Percentiles rank a stretch among this genome's conserved stretches.
Conservation (phyloP, 2,113 vertebrate genomes). For the Scomber scombrus region DNA sequence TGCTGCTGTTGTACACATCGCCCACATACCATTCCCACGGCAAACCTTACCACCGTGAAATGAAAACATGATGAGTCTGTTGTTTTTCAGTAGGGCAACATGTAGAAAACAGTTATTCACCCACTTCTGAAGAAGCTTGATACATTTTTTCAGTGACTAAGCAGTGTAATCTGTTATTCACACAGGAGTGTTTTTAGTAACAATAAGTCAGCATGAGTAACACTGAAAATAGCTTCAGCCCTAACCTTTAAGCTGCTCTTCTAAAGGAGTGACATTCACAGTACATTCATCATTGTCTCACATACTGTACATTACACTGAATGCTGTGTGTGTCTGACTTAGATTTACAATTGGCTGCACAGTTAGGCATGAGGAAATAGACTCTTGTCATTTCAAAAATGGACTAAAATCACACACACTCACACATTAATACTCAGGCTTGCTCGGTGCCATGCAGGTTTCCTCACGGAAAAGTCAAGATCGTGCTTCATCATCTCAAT, state of each 20-base stretch:
- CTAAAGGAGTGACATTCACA: slow-evolving; percentile 49
- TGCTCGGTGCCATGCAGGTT: slow-evolving; percentile 29
- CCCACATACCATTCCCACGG: too few relatives aligned
- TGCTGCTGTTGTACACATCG: too few relatives aligned
- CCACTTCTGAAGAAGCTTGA: background rate
- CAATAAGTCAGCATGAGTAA: background rate
- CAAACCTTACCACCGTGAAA: too few relatives aligned
- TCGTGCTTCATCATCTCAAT: slow-evolving; percentile 62
- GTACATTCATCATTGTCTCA: slow-evolving; percentile 42
- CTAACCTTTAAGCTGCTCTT: slow-evolving; percentile 47
- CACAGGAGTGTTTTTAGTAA: background rate
- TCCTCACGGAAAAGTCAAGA: slow-evolving; percentile 51
- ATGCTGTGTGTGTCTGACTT: slow-evolving; percentile 3
- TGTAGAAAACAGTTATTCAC: background rate
- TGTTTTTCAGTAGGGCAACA: background rate
- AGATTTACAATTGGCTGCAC: slow-evolving; percentile 10
- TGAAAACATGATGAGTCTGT: too few relatives aligned
- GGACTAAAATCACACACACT: slow-evolving; percentile 19
- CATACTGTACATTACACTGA: slow-evolving; percentile 22
- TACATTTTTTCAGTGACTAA: background rate
- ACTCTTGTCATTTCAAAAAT: slow-evolving; percentile 22
- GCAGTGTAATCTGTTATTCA: slow-evolving; percentile 4
- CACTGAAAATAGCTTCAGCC: background rate
- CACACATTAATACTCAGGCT: slow-evolving; percentile 31
- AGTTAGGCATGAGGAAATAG: slow-evolving; percentile 17